Percentiles rank a stretch among this genome's conserved stretches.
Evolutionary conservation across 2,888 invertebrate species (phyloP).

Genomic region (Drosophila formosana): DNA sequence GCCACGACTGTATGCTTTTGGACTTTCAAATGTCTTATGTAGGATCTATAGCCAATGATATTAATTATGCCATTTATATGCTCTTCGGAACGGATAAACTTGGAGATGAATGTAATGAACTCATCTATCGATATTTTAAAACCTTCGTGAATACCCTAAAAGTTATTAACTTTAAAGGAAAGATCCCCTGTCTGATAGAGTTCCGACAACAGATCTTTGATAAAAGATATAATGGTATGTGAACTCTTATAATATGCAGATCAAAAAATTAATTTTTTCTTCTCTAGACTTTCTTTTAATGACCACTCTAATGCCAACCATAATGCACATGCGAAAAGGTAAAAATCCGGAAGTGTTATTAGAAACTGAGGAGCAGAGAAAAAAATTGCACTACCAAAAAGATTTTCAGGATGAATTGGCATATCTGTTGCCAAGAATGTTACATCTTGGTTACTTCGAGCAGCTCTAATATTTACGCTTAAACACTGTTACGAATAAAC

Average conservation of each 20-base stretch:
- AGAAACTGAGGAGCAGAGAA: slow-evolving; percentile 3
- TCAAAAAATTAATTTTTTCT: neutral
- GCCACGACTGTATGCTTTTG: slow-evolving; percentile 56
- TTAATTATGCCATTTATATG: slow-evolving; percentile 60
- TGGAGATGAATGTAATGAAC: slow-evolving; percentile 47
- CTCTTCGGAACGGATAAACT: slow-evolving; percentile 49
- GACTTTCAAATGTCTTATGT: slow-evolving; percentile 67
- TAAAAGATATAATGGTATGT: slow-evolving; percentile 54
- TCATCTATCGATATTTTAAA: slow-evolving; percentile 62
- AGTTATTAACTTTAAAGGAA: slow-evolving; percentile 50
- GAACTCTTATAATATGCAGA: neutral
- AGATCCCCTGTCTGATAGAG: slow-evolving; percentile 53
- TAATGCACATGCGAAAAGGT: slow-evolving; percentile 37
- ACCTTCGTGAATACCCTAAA: slow-evolving; percentile 52
- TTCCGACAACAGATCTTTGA: slow-evolving; percentile 56
- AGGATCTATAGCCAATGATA: slow-evolving; percentile 61
- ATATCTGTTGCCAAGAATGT: slow-evolving; percentile 40
- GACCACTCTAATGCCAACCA: slow-evolving; percentile 30
- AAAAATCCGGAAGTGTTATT: slow-evolving; percentile 22
- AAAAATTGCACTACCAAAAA: slow-evolving; percentile 22
- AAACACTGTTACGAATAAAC: neutral
- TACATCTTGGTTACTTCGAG: slow-evolving; percentile 44
- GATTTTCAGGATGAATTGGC: slow-evolving; percentile 35
- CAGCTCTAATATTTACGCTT: neutral
- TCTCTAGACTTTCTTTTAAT: slow-evolving; percentile 41